Evolutionary conservation across 2,113 vertebrate genomes (phyloP).

Genomic region (Phalacrocorax brasilianus): DNA sequence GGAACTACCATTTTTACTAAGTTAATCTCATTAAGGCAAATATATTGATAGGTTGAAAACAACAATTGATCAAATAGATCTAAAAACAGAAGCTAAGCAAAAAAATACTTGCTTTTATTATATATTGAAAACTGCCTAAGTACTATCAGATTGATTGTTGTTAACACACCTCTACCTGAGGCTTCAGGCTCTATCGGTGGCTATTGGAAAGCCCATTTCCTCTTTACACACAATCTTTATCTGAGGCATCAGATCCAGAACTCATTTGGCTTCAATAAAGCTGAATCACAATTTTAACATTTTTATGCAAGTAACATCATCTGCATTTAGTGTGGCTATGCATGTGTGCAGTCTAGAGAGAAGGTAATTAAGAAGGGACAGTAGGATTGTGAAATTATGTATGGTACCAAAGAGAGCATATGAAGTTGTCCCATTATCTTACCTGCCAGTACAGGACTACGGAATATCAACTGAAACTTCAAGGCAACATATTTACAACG

Average conservation of each 20-base stretch:
- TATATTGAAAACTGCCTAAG: background rate
- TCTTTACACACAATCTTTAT: background rate
- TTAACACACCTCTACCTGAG: background rate
- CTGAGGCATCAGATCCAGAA: background rate
- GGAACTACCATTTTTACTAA: background rate
- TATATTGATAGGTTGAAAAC: background rate
- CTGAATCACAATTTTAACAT: background rate
- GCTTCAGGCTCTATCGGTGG: background rate
- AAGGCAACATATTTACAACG: background rate
- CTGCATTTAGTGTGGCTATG: background rate
- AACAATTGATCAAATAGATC: background rate
- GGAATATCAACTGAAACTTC: background rate
- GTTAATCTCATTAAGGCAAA: background rate
- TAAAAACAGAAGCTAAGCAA: background rate
- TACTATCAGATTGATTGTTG: background rate
- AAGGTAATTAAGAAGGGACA: background rate
- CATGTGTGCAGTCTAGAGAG: background rate
- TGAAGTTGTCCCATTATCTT: background rate
- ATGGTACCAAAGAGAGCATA: background rate
- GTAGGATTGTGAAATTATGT: background rate
- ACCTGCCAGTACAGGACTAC: background rate
- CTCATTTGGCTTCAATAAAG: background rate
- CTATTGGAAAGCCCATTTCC: background rate
- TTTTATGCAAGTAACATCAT: background rate
- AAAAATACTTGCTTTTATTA: background rate